These are phyloP conservation scores for Myotis findleyi DNA, from an alignment of 2,797 vertebrate genomes.

Conservation along the genomic window DNA sequence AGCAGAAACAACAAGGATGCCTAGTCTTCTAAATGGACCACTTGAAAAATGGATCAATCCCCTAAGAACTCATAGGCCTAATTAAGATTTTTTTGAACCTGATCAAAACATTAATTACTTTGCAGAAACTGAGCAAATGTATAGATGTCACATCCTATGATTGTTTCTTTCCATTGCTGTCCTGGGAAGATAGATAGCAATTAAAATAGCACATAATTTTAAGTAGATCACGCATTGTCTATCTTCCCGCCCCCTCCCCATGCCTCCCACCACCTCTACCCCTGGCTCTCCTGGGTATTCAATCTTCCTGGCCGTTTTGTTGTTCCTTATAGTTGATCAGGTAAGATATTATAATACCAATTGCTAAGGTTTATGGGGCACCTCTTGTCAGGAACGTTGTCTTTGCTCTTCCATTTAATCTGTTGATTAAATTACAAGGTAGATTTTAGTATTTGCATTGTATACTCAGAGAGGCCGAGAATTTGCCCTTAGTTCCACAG, in stretches of 20 bases:
- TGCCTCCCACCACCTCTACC: too few species aligned
- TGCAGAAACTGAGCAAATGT: slow-evolving; percentile 45
- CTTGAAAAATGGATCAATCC: neutral
- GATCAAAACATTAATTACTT: slow-evolving; percentile 66
- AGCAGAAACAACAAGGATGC: neutral
- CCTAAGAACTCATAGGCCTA: slow-evolving; percentile 24
- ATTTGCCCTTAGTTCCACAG: neutral
- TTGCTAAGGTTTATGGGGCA: neutral
- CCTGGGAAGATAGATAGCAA: slow-evolving; percentile 17
- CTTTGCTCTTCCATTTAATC: neutral
- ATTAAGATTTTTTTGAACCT: slow-evolving; percentile 66
- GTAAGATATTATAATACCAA: neutral
- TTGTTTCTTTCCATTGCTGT: neutral
- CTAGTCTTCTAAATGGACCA: neutral
- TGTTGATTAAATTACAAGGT: neutral
- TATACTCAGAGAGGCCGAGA: neutral
- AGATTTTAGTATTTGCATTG: neutral
- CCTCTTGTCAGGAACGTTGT: neutral
- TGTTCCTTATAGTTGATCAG: neutral
- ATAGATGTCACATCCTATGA: neutral
- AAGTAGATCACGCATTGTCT: neutral
- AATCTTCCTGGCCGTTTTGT: neutral
- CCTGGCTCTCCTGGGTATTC: too few species aligned
- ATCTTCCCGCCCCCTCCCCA: too few species aligned
- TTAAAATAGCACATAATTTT: neutral